Base-by-base conservation (phyloP, 37 sponge, comb jelly and placozoan genomes). In the Spongilla lacustris region DNA sequence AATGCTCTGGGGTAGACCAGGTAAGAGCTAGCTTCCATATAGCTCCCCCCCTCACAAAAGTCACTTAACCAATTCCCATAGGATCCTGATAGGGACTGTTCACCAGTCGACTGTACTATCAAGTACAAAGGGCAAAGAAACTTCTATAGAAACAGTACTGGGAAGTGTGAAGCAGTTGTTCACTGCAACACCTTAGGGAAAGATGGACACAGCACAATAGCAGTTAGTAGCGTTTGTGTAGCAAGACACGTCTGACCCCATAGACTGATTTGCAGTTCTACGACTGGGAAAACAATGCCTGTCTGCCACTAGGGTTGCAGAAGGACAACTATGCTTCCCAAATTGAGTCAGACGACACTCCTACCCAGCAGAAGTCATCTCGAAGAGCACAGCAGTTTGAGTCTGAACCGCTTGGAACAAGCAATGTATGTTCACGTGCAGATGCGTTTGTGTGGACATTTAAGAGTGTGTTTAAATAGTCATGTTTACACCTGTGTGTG, bases 71-170 rank as follows among this genome's bases (percentile, higher is more conserved):
- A 46, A 46, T 46, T 8, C 6, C 26, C 72, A 36, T 50, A 95
- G 95, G 97, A 96, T 49, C 85, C 92, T 27, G 94, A 96, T 38
- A 73, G 97, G 74, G 41, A 77, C 1, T 96, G 97, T 33, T 25
- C 77, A 0, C 97, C 94, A 21, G 95, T 88, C 2, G 95, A 96
- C 80, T 96, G 97, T 85, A 90, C 93, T 32, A 85, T 96, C 31
- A 96, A 96, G 85, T 96, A 96, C 89, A 90, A 88, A 69, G 97
- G 97, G 2, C 72, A 37, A 84, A 91, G 97, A 58, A 96, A 86
- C 86, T 94, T 81, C 90, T 96, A 94, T 83, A 67, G 88, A 11
- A 94, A 83, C 72, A 67, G 38, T 14, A 91, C 90, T 13, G 84
- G 76, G 27, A 90, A 85, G 72, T 96, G 97, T 84, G 97, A 94